These are phyloP conservation scores for Pteropus alecto DNA, from an alignment of 2,113 vertebrate species.

Conservation along the genomic window DNA sequence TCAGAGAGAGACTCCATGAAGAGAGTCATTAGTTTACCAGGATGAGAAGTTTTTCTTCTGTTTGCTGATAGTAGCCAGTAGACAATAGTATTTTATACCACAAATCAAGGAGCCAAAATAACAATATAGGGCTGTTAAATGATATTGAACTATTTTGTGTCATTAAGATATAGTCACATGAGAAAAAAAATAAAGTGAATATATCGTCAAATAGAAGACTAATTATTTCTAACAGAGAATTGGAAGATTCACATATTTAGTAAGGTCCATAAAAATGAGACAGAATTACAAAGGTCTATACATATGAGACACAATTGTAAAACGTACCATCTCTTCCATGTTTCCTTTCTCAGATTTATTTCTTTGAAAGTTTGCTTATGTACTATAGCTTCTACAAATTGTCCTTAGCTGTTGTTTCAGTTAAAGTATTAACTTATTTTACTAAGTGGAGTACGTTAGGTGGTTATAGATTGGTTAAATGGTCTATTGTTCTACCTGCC, in stretches of 20 bases:
- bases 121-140: background rate
- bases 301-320: background rate
- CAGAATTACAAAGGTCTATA: too few relatives aligned
- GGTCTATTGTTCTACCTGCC: background rate
- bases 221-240: background rate
- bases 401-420: background rate
- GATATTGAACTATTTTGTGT: background rate
- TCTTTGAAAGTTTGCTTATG: background rate
- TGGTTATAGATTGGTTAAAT: background rate
- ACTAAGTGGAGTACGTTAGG: background rate
- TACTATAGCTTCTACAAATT: background rate
- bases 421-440: background rate
- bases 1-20: background rate
- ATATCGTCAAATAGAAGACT: background rate
- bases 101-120: background rate
- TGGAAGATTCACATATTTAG: background rate
- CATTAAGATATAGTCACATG: background rate
- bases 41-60: background rate
- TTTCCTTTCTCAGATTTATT: background rate
- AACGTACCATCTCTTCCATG: accelerated
- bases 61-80: background rate
- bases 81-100: background rate
- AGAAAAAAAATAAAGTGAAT: background rate
- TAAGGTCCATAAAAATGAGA: background rate
- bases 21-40: background rate